A percentile compares a stretch with the other conserved stretches of the same genome.
Evolutionary conservation across 2,888 invertebrate genomes (phyloP).

Genomic region (Calameuta filiformis): DNA sequence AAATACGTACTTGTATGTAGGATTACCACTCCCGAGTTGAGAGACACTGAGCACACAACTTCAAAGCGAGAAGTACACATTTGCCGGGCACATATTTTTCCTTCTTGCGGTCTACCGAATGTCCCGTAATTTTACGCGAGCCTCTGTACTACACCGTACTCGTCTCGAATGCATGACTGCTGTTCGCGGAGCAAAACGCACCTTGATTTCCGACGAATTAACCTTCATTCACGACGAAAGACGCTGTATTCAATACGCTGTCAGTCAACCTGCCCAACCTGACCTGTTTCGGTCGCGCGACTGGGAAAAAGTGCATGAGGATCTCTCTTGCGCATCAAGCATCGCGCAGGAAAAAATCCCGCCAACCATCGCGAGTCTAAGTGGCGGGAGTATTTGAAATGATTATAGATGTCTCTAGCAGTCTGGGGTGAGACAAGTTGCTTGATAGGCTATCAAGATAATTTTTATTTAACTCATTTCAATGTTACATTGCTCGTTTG

Average conservation of each 20-base stretch:
- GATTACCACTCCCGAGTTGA: slow-evolving; percentile 52
- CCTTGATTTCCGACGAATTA: slow-evolving; percentile 29
- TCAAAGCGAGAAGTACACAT: slow-evolving; percentile 47
- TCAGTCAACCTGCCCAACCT: slow-evolving; percentile 53
- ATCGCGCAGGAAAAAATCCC: slow-evolving; percentile 25
- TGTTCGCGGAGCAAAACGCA: slow-evolving; percentile 10
- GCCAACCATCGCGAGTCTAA: background rate
- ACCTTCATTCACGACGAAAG: slow-evolving; percentile 44
- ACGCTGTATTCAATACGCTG: slow-evolving; percentile 40
- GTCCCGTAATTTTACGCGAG: slow-evolving; percentile 11
- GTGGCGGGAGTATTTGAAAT: background rate
- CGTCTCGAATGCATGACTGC: background rate
- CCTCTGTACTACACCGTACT: background rate
- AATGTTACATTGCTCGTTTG: background rate
- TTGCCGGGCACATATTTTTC: slow-evolving; percentile 41
- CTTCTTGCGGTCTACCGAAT: slow-evolving; percentile 16
- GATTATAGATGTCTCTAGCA: background rate
- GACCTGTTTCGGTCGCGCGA: slow-evolving; percentile 40
- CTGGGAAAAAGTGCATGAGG: background rate
- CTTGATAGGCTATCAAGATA: background rate
- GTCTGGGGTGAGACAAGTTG: background rate
- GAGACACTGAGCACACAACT: slow-evolving; percentile 44
- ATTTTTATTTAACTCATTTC: background rate
- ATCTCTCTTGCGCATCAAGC: slow-evolving; percentile 18
- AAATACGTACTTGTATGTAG: slow-evolving; percentile 35